phyloP scores from a whole-genome alignment of 2,888 invertebrate genomes.

The Chydorus sphaericus region DNA sequence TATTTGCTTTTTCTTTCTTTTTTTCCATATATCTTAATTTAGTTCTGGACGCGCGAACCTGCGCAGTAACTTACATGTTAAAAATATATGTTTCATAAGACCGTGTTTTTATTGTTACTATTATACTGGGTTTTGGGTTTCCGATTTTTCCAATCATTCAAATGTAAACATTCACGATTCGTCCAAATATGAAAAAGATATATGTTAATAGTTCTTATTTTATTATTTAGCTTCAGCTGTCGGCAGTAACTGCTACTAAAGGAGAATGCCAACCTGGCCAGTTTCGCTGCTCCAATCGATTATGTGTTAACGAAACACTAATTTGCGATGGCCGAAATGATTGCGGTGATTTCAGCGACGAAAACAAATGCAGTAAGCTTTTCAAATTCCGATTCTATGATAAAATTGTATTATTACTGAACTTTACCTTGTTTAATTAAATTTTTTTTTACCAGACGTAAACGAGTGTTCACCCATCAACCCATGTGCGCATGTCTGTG shows the following conservation, averaged over 20 bases:
- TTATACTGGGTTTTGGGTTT: too few species aligned
- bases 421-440: not conserved
- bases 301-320: slow-evolving; percentile 49
- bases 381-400: not conserved
- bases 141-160: too few species aligned
- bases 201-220: too few species aligned
- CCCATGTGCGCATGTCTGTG: slow-evolving; percentile 58
- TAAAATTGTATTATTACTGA: not conserved
- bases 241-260: not conserved
- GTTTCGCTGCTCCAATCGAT: slow-evolving; percentile 53
- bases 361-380: slow-evolving; percentile 41
- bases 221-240: not conserved
- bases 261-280: slow-evolving; percentile 25
- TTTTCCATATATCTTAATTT: too few species aligned
- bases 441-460: slow-evolving; percentile 47
- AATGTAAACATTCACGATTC: too few species aligned
- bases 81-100: too few species aligned
- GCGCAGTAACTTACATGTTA: too few species aligned
- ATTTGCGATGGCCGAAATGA: slow-evolving; percentile 59
- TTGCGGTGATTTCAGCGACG: slow-evolving; percentile 52
- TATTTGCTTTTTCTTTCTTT: not conserved
- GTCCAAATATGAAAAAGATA: too few species aligned
- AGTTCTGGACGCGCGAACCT: too few species aligned
- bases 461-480: slow-evolving; percentile 50
- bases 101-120: too few species aligned